These are phyloP conservation scores for Bimastos eiseni DNA, from an alignment of 2,888 invertebrate species.

Conservation along the genomic window DNA sequence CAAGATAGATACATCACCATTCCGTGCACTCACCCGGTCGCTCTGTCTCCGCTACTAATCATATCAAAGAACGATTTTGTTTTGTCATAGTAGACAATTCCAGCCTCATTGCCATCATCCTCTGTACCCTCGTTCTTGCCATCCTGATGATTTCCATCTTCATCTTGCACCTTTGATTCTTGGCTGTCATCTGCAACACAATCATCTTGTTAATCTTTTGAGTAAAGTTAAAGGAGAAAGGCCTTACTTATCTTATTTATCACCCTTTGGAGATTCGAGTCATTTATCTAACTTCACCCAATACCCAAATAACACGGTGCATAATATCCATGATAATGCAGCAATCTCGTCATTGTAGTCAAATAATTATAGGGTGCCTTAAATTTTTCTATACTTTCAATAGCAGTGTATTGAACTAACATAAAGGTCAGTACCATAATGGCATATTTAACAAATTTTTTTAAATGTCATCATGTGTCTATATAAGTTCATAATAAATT, in stretches of 20 bases:
- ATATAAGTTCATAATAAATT: too few species aligned
- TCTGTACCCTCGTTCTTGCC: slow-evolving; percentile 49
- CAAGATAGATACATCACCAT: neutral
- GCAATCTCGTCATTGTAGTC: neutral
- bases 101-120: neutral
- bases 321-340: neutral
- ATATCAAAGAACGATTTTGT: slow-evolving; percentile 97
- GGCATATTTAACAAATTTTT: too few species aligned
- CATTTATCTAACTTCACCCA: too few species aligned
- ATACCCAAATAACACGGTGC: too few species aligned
- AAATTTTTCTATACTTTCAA: neutral
- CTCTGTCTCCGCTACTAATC: slow-evolving; percentile 95
- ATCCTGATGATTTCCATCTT: slow-evolving; percentile 15
- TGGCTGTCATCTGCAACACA: slow-evolving; percentile 9
- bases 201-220: neutral
- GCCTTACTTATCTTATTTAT: too few species aligned
- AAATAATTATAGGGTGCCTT: neutral
- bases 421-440: too few species aligned
- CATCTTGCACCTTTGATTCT: slow-evolving; percentile 8
- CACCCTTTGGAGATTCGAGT: too few species aligned
- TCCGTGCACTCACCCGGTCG: slow-evolving; percentile 36
- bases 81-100: slow-evolving; percentile 83
- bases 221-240: neutral
- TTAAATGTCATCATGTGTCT: too few species aligned
- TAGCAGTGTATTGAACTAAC: too few species aligned